Evolutionary conservation across 2,888 invertebrate genomes (phyloP).

Genomic region (Frankliniella fusca): DNA sequence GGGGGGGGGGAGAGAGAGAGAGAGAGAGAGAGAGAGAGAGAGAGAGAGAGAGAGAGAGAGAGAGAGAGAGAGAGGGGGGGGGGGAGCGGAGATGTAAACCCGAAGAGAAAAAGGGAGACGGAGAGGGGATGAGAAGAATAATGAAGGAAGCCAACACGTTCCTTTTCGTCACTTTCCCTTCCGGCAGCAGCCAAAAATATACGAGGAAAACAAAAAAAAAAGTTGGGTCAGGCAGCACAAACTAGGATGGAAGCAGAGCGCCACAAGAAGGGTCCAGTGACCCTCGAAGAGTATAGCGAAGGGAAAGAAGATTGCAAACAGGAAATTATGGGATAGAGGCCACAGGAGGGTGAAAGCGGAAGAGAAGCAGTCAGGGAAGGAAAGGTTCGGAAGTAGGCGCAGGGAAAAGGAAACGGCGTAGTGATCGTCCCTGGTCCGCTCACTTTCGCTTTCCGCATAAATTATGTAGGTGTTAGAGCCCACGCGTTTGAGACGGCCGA

Average conservation of each 20-base stretch:
- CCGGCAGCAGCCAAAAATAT: too few species aligned
- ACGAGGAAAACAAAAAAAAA: neutral
- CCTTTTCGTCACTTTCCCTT: too few species aligned
- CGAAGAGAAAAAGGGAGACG: neutral
- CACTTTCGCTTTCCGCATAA: constrained; percentile 2
- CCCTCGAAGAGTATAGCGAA: too few species aligned
- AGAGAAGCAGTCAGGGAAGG: neutral
- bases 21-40: neutral
- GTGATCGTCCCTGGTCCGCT: neutral
- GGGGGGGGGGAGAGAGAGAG: neutral
- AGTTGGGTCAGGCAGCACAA: neutral
- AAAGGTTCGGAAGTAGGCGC: neutral
- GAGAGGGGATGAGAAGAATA: neutral
- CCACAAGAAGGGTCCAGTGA: neutral
- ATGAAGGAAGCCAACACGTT: neutral
- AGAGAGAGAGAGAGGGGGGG: neutral
- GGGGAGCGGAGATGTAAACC: neutral
- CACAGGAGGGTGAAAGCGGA: too few species aligned
- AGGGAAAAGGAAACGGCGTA: neutral
- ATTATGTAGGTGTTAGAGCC: neutral
- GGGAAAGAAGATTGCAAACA: too few species aligned
- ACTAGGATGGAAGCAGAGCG: neutral
- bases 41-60: neutral
- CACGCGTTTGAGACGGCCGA: too few species aligned
- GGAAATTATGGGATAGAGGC: too few species aligned